A percentile compares a stretch with the other conserved stretches of the same genome.
These are phyloP conservation scores for Leptodactylus fuscus DNA, from an alignment of 2,113 vertebrate species.

Conservation along the genomic window DNA sequence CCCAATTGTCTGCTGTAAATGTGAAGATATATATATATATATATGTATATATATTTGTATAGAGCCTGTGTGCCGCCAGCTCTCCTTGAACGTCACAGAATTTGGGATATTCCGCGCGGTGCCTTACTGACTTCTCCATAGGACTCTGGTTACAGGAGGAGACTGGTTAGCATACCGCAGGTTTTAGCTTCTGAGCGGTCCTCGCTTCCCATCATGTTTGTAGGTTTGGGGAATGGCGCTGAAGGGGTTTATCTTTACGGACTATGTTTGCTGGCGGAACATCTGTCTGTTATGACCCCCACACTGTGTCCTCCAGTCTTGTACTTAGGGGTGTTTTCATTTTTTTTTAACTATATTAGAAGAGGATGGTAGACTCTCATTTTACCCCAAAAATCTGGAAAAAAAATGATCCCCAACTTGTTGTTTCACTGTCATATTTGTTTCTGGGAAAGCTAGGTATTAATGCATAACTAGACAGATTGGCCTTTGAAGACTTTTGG, in stretches of 20 bases:
- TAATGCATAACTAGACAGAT: neutral
- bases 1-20: neutral
- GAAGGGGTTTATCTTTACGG: neutral
- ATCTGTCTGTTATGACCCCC: neutral
- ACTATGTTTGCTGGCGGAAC: neutral
- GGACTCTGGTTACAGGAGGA: neutral
- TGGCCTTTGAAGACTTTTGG: neutral
- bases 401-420: neutral
- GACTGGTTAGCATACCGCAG: neutral
- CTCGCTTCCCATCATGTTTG: neutral
- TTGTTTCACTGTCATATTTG: neutral
- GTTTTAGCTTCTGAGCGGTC: neutral
- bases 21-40: slow-evolving; percentile 16
- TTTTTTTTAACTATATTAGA: neutral
- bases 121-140: slow-evolving; percentile 28
- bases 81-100: neutral
- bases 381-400: neutral
- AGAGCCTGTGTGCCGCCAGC: neutral
- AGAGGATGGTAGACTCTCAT: neutral
- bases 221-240: neutral
- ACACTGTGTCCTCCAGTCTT: neutral
- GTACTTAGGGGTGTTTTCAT: neutral
- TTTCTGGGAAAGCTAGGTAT: neutral
- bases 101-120: neutral
- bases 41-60: neutral